These are phyloP conservation scores for Nomia melanderi DNA, from an alignment of 1,140 invertebrate species.

Conservation along the genomic window DNA sequence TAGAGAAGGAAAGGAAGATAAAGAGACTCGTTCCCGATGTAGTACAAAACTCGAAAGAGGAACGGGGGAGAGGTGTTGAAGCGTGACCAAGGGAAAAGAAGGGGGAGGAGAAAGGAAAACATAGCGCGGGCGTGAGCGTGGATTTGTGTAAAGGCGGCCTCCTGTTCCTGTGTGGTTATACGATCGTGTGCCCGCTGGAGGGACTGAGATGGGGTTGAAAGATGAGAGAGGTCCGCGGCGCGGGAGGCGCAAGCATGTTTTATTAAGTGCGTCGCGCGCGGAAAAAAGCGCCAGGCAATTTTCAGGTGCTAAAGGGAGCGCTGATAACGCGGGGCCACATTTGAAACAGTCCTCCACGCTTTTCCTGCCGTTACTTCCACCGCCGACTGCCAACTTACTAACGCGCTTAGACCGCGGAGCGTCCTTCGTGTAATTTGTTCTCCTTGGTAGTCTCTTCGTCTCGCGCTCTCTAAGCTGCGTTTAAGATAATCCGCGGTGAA, in stretches of 20 bases:
- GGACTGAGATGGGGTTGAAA: conserved; percentile 44
- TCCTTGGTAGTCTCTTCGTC: not conserved
- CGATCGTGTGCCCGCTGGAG: conserved; percentile 45
- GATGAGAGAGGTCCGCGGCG: conserved; percentile 49
- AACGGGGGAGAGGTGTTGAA: conserved; percentile 60
- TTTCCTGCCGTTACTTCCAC: conserved; percentile 66
- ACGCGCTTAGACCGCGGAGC: not conserved
- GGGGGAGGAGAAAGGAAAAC: conserved; percentile 57
- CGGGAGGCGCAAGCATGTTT: conserved; percentile 70
- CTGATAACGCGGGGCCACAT: conserved; percentile 73
- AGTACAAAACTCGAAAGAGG: conserved; percentile 59
- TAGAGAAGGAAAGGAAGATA: conserved; percentile 46
- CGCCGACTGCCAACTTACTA: conserved; percentile 23
- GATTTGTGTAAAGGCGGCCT: conserved; percentile 37
- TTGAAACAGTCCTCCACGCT: conserved; percentile 72
- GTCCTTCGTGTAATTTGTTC: conserved; percentile 2
- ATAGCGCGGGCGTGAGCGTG: conserved; percentile 43
- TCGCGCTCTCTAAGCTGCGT: not conserved
- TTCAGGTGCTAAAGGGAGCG: conserved; percentile 74
- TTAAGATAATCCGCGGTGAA: not conserved
- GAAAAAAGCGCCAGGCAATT: conserved; percentile 75
- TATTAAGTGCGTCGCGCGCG: conserved; percentile 75
- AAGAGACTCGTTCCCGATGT: conserved; percentile 53
- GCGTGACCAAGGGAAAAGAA: conserved; percentile 59
- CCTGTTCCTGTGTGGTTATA: conserved; percentile 20